Conservation (phyloP, 2,888 invertebrate species). For the Spialia ferax region DNA sequence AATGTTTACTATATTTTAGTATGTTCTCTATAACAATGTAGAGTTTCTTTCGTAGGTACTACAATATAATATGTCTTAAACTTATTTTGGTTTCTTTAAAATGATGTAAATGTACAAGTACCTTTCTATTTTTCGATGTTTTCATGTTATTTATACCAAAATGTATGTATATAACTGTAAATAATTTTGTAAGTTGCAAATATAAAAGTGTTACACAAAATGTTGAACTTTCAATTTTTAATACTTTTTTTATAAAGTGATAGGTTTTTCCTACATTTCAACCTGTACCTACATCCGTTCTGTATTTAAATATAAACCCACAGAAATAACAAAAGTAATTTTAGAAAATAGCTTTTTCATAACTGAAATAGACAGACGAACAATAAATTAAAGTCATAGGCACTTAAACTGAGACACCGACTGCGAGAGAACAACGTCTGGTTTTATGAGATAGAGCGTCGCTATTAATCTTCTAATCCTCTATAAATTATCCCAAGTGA, state of each 20-base stretch:
- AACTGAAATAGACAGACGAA: neutral
- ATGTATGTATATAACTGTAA: conserved; percentile 55
- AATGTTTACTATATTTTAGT: too few relatives aligned
- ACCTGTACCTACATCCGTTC: too few relatives aligned
- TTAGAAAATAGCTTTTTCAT: neutral
- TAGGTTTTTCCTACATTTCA: too few relatives aligned
- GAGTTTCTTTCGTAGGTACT: too few relatives aligned
- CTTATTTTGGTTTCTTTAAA: too few relatives aligned
- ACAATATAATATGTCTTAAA: too few relatives aligned
- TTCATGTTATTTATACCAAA: conserved; percentile 27
- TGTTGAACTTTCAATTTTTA: neutral
- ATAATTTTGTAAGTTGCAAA: conserved; percentile 59
- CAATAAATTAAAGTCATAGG: neutral
- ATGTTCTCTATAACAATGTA: too few relatives aligned
- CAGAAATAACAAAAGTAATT: neutral
- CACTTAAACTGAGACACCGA: neutral
- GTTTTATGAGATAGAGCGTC: conserved; percentile 9
- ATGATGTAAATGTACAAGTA: too few relatives aligned
- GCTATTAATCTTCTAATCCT: conserved; percentile 24
- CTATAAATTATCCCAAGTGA: conserved; percentile 28
- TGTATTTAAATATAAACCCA: too few relatives aligned
- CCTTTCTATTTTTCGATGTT: conserved; percentile 30
- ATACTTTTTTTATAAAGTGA: too few relatives aligned
- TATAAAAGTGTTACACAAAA: conserved; percentile 55
- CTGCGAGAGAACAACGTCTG: conserved; percentile 15